These are phyloP conservation scores for Drosophila navojoa DNA, from an alignment of 1,140 invertebrate species.

Conservation along the genomic window DNA sequence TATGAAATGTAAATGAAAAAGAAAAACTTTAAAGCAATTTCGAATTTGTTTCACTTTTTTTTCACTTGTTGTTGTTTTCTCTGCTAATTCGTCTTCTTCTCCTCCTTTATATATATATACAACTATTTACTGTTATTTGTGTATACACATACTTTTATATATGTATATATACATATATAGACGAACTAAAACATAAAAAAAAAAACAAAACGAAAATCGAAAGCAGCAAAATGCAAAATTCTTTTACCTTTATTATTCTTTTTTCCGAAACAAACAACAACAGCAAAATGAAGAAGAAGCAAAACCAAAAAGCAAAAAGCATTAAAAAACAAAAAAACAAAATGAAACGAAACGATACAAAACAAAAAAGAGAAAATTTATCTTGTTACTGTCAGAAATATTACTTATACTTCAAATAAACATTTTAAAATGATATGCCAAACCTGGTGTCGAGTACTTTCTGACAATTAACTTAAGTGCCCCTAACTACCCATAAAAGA, in stretches of 20 bases:
- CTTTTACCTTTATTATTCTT: constrained; percentile 30
- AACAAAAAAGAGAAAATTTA: constrained; percentile 60
- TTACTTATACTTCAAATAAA: constrained; percentile 81
- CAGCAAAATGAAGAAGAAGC: not conserved
- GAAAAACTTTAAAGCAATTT: constrained; percentile 22
- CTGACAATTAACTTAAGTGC: constrained; percentile 27
- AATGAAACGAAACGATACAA: constrained; percentile 19
- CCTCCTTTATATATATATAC: not conserved
- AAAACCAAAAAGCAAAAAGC: constrained; percentile 27
- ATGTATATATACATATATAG: constrained; percentile 43
- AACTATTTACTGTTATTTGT: constrained; percentile 61
- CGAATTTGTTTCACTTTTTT: too few relatives aligned
- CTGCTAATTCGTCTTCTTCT: too few relatives aligned
- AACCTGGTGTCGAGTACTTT: constrained; percentile 10
- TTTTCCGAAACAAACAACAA: not conserved
- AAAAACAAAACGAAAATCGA: too few relatives aligned
- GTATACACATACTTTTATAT: constrained; percentile 31
- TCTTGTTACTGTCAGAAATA: constrained; percentile 81
- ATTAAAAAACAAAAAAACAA: constrained; percentile 20
- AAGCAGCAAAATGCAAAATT: constrained; percentile 28
- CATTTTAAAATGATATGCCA: constrained; percentile 68
- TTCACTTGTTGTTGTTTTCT: too few relatives aligned
- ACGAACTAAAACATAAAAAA: constrained; percentile 38
- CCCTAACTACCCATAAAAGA: constrained; percentile 1
- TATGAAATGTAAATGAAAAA: constrained; percentile 3